phyloP scores from a whole-genome alignment of 2,797 vertebrate genomes.

The Knipowitschia caucasica region DNA sequence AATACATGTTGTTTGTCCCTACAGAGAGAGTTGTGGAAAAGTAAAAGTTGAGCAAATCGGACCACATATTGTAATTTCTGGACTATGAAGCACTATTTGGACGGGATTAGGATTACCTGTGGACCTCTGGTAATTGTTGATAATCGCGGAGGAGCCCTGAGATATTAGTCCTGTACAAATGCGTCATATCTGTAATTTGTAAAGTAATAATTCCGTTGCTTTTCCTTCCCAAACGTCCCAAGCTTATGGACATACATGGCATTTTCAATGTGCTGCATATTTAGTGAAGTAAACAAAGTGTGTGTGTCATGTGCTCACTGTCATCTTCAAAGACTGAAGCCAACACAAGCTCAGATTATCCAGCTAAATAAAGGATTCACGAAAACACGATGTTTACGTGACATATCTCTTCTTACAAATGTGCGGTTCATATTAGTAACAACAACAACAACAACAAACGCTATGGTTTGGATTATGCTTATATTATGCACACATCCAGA shows the following conservation, averaged over 20 bases:
- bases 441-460: slow-evolving; percentile 8
- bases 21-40: too few relatives aligned
- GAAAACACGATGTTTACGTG: slow-evolving; percentile 32
- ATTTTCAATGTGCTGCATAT: slow-evolving; percentile 16
- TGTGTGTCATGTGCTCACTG: slow-evolving; percentile 13
- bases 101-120: too few relatives aligned
- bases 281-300: slow-evolving; percentile 33
- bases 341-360: slow-evolving; percentile 20
- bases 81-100: too few relatives aligned
- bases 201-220: background rate
- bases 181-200: background rate
- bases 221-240: background rate
- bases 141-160: too few relatives aligned
- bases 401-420: slow-evolving; percentile 17
- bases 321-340: slow-evolving; percentile 17
- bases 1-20: too few relatives aligned
- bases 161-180: too few relatives aligned
- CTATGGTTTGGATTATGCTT: background rate
- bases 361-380: slow-evolving; percentile 36
- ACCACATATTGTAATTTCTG: too few relatives aligned
- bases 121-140: too few relatives aligned
- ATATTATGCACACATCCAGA: background rate
- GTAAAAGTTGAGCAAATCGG: too few relatives aligned
- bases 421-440: slow-evolving; percentile 15
- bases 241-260: slow-evolving; percentile 12